Evolutionary conservation across 1,140 invertebrate genomes (phyloP).

Genomic region (Orius laevigatus): DNA sequence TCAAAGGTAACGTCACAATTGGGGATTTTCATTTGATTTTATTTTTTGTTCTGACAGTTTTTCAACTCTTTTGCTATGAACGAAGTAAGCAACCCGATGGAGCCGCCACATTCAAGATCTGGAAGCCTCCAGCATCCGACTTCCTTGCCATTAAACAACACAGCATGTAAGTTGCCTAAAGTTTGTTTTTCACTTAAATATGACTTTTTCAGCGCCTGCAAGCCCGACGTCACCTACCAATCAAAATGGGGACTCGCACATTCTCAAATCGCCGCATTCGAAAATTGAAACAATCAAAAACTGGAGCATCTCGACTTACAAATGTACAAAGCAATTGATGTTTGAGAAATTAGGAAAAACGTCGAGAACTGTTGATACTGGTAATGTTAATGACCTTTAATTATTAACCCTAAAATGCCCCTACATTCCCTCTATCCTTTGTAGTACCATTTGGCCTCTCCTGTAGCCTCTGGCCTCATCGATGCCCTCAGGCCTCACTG

Average conservation of each 20-base stretch:
- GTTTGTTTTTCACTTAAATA: not conserved
- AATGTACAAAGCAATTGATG: slow-evolving; percentile 88
- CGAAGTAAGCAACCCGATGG: slow-evolving; percentile 15
- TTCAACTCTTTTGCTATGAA: slow-evolving; percentile 8
- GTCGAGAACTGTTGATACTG: slow-evolving; percentile 76
- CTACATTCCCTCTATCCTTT: no score
- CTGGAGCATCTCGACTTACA: slow-evolving; percentile 94
- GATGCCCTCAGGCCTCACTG: no score
- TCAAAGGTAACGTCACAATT: no score
- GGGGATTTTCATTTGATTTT: no score
- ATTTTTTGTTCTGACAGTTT: no score
- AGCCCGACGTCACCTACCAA: slow-evolving; percentile 30
- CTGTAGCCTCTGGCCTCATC: no score
- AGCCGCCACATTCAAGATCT: slow-evolving; percentile 12
- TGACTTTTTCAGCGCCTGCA: slow-evolving; percentile 26
- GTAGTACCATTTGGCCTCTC: no score
- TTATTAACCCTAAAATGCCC: no score
- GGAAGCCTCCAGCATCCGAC: slow-evolving; percentile 17
- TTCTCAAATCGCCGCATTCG: slow-evolving; percentile 43
- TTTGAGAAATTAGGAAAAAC: slow-evolving; percentile 90
- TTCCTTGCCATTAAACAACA: slow-evolving; percentile 17
- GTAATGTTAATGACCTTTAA: slow-evolving; percentile 31
- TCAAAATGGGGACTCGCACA: slow-evolving; percentile 42
- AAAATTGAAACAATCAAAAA: slow-evolving; percentile 82
- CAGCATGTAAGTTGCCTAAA: slow-evolving; percentile 10